phyloP scores from a whole-genome alignment of 2,113 vertebrate genomes.

The Dolichotis patagonum region DNA sequence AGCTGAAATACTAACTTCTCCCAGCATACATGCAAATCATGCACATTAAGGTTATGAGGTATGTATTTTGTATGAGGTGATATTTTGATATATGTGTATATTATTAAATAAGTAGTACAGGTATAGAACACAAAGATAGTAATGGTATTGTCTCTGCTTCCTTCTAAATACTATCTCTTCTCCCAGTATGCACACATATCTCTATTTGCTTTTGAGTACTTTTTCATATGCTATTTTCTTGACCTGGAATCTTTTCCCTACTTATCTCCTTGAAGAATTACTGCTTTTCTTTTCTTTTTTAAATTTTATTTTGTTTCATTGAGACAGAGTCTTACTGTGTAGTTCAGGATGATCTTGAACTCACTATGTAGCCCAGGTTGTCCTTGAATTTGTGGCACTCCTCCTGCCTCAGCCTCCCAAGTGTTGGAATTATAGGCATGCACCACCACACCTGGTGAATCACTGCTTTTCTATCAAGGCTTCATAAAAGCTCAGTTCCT shows the following conservation, averaged over 20 bases:
- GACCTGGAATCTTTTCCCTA: background rate
- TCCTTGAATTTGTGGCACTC: background rate
- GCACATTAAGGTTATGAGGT: background rate
- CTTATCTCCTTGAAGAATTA: background rate
- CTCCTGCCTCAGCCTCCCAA: background rate
- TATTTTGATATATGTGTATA: background rate
- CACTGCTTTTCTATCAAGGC: background rate
- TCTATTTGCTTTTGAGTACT: background rate
- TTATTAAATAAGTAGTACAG: background rate
- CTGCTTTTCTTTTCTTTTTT: background rate
- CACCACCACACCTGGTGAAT: background rate
- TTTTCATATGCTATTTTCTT: background rate
- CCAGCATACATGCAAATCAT: background rate
- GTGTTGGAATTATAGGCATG: background rate
- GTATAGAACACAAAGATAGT: background rate
- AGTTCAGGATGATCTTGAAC: background rate
- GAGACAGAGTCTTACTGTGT: background rate
- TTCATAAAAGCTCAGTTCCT: background rate
- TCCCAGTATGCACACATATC: background rate
- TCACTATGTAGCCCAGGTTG: background rate
- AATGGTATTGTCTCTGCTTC: background rate
- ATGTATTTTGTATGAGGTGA: no score
- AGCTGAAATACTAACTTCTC: background rate
- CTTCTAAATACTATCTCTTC: background rate
- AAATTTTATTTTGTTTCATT: background rate